phyloP scores from a whole-genome alignment of 2,888 invertebrate species.

The Creontiades dilutus region DNA sequence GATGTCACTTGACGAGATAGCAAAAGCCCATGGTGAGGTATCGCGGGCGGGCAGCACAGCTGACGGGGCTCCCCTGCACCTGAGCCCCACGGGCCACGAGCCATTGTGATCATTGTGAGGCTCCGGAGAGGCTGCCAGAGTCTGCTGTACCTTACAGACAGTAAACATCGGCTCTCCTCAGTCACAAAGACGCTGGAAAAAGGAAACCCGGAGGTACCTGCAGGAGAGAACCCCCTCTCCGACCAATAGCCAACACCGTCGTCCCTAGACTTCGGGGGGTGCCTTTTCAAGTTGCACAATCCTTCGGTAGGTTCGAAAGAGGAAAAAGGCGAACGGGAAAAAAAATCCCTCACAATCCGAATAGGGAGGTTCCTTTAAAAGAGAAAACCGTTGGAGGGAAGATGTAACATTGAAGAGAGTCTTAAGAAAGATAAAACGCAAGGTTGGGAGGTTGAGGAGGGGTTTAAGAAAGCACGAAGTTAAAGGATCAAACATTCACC shows the following conservation, averaged over 20 bases:
- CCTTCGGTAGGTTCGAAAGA: slow-evolving; percentile 52
- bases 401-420: slow-evolving; percentile 65
- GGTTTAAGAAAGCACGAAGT: slow-evolving; percentile 30
- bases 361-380: slow-evolving; percentile 22
- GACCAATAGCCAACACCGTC: neutral
- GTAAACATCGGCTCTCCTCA: slow-evolving; percentile 70
- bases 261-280: slow-evolving; percentile 19
- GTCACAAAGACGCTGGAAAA: slow-evolving; percentile 58
- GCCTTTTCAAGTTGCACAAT: slow-evolving; percentile 70
- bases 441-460: neutral
- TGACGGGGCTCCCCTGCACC: slow-evolving; percentile 59
- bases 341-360: slow-evolving; percentile 53
- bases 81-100: slow-evolving; percentile 69
- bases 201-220: slow-evolving; percentile 52
- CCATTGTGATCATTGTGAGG: slow-evolving; percentile 48
- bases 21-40: neutral
- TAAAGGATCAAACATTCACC: neutral
- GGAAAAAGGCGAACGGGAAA: slow-evolving; percentile 31
- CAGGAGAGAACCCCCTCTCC: neutral
- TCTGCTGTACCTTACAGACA: slow-evolving; percentile 61
- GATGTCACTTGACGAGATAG: too few relatives aligned
- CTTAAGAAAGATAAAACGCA: slow-evolving; percentile 61
- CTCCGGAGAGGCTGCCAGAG: slow-evolving; percentile 54
- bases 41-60: slow-evolving; percentile 25
- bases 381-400: slow-evolving; percentile 69